phyloP scores from a whole-genome alignment of 2,797 vertebrate species.

The Momotus momota region DNA sequence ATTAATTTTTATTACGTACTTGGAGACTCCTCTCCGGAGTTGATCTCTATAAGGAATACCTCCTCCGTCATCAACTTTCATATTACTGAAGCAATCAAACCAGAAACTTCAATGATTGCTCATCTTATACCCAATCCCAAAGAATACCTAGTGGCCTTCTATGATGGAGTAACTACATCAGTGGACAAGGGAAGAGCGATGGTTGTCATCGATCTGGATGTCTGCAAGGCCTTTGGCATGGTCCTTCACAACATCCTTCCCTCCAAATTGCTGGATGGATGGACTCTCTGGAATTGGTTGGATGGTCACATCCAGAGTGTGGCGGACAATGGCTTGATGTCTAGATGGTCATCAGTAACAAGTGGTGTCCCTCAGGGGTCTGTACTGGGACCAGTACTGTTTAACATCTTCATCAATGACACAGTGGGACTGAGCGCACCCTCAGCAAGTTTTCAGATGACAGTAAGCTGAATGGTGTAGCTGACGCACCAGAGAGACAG shows the following conservation, averaged over 20 bases:
- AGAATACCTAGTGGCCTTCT: not conserved
- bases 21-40: not conserved
- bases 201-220: not conserved
- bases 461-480: not conserved
- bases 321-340: not conserved
- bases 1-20: not conserved
- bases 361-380: not conserved
- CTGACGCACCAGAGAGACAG: not conserved
- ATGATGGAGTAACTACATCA: not conserved
- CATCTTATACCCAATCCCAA: not conserved
- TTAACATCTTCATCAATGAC: not conserved
- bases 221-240: not conserved
- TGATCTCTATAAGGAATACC: not conserved
- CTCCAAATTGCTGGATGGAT: not conserved
- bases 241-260: not conserved
- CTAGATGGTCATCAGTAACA: not conserved
- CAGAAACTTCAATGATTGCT: not conserved
- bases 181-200: not conserved
- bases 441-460: not conserved
- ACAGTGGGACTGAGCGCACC: not conserved
- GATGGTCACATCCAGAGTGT: not conserved
- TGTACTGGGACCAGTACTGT: not conserved
- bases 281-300: not conserved
- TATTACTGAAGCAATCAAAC: not conserved
- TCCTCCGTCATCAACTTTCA: not conserved